phyloP scores from a whole-genome alignment of 23 tunicate genomes.

The Halocynthia roretzi region DNA sequence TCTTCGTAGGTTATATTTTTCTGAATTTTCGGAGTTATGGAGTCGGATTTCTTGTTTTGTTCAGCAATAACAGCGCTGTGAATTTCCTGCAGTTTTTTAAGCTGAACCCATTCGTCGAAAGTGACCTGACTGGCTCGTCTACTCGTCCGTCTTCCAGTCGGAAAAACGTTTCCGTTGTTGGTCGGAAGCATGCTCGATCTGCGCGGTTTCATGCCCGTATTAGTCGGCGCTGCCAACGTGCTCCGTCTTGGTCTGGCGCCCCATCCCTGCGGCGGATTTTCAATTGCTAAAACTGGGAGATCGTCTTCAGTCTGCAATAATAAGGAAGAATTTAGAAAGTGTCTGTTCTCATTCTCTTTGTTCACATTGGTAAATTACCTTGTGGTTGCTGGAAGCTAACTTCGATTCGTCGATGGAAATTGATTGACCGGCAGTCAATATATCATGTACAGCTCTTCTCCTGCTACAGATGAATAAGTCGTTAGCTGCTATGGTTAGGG shows the following conservation, averaged over 20 bases:
- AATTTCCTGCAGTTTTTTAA: constrained; percentile 22
- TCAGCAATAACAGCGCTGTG: constrained; percentile 6
- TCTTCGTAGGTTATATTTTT: constrained; percentile 17
- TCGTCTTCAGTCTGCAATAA: not conserved
- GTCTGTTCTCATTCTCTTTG: too few relatives aligned
- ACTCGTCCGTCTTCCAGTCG: not conserved
- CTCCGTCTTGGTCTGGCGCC: not conserved
- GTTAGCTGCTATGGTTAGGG: too few relatives aligned
- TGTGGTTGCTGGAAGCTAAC: too few relatives aligned
- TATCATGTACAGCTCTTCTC: too few relatives aligned
- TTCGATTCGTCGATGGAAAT: too few relatives aligned
- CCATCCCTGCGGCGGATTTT: constrained; percentile 26
- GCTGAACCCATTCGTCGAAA: constrained; percentile 26
- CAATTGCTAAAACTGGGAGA: constrained; percentile 3
- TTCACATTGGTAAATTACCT: too few relatives aligned
- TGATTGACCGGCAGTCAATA: too few relatives aligned
- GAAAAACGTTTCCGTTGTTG: not conserved
- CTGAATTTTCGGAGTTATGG: constrained; percentile 1
- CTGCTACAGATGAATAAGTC: too few relatives aligned
- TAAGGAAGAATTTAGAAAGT: too few relatives aligned
- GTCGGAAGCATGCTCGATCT: not conserved
- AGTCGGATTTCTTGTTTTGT: not conserved
- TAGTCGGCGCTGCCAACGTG: not conserved
- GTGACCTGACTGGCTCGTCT: constrained; percentile 26
- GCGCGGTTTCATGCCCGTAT: not conserved